phyloP scores from a whole-genome alignment of 2,888 invertebrate species.

The Plagodis pulveraria region DNA sequence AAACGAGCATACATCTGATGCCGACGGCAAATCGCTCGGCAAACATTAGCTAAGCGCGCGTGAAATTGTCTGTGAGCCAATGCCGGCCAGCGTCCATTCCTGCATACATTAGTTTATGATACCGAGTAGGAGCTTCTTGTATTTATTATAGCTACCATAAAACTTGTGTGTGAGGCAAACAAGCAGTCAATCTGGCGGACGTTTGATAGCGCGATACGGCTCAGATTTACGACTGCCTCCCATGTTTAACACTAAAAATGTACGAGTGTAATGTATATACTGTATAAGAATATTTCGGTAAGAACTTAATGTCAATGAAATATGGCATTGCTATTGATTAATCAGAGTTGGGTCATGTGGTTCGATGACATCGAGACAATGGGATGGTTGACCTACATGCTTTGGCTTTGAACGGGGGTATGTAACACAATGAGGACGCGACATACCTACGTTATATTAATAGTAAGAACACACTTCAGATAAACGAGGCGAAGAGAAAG shows the following conservation, averaged over 20 bases:
- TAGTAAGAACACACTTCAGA: not conserved
- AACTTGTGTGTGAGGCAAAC: slow-evolving; percentile 41
- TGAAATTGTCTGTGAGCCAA: slow-evolving; percentile 70
- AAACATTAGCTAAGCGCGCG: slow-evolving; percentile 78
- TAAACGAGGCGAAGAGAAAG: not conserved
- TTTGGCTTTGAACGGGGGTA: slow-evolving; percentile 21
- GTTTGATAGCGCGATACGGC: slow-evolving; percentile 36
- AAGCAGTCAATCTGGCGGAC: slow-evolving; percentile 39
- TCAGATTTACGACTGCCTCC: slow-evolving; percentile 37
- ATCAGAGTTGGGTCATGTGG: slow-evolving; percentile 18
- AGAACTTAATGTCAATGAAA: slow-evolving; percentile 11
- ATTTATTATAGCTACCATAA: slow-evolving; percentile 48
- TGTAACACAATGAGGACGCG: slow-evolving; percentile 17
- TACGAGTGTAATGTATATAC: slow-evolving; percentile 22
- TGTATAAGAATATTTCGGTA: slow-evolving; percentile 19
- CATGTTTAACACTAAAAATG: slow-evolving; percentile 34
- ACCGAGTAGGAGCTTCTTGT: slow-evolving; percentile 48
- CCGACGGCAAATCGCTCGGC: slow-evolving; percentile 73
- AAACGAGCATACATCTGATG: slow-evolving; percentile 53
- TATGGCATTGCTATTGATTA: slow-evolving; percentile 23
- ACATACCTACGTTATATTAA: not conserved
- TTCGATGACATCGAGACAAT: slow-evolving; percentile 24
- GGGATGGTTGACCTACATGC: slow-evolving; percentile 25
- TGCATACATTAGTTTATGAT: slow-evolving; percentile 61
- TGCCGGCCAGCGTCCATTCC: slow-evolving; percentile 54